Evolutionary conservation across 2,797 vertebrate genomes (phyloP).

Genomic region (Macropus fuliginosus): DNA sequence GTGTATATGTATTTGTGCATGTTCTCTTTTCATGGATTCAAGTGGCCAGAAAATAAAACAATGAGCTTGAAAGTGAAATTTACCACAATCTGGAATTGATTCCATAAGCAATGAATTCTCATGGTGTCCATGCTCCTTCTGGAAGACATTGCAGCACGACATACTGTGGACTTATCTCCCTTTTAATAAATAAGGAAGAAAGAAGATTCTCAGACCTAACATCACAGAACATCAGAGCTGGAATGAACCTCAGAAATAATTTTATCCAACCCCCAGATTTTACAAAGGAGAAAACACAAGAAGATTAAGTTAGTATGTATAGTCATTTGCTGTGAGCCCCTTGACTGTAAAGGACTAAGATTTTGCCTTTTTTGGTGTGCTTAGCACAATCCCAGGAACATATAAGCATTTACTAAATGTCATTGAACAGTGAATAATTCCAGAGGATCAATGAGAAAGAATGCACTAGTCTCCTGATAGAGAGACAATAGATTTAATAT

Average conservation of each 20-base stretch:
- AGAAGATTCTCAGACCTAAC: background rate
- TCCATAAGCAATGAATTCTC: constrained; percentile 13
- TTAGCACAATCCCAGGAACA: background rate
- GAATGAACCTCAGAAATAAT: background rate
- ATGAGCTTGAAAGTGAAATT: constrained; percentile 8
- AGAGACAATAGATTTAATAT: no score
- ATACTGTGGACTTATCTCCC: background rate
- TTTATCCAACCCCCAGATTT: background rate
- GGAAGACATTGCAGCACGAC: background rate
- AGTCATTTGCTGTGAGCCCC: background rate
- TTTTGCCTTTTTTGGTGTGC: background rate
- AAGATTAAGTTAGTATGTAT: background rate
- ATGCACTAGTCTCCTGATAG: no score
- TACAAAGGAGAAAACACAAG: background rate
- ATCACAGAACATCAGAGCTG: background rate
- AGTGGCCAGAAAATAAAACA: constrained; percentile 30
- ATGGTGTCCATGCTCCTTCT: background rate
- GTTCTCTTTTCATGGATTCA: constrained; percentile 28
- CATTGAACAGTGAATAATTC: no score
- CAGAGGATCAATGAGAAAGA: no score
- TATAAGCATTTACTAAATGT: no score
- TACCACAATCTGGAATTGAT: background rate
- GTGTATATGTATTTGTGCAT: background rate
- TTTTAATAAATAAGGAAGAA: background rate
- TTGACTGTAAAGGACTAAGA: background rate